Percentiles rank a stretch among this genome's conserved stretches.
phyloP scores from a whole-genome alignment of 2,888 invertebrate genomes.

The Drosophila prolongata region DNA sequence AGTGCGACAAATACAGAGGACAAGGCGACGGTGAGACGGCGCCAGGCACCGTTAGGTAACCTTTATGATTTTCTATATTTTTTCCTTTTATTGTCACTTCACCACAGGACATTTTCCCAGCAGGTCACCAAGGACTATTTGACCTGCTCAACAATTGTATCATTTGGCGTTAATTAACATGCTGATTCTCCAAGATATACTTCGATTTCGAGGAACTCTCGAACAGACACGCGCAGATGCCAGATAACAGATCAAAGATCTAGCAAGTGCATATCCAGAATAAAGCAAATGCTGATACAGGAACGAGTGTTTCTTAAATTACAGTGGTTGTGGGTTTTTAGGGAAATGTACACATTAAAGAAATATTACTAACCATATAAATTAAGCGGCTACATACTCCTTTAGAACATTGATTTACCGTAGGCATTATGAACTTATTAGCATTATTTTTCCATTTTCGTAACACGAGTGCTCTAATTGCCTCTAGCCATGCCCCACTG shows the following conservation, averaged over 20 bases:
- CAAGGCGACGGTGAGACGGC: slow-evolving; percentile 43
- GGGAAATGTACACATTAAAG: background rate
- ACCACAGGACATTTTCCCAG: slow-evolving; percentile 55
- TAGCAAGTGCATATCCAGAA: slow-evolving; percentile 20
- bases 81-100: slow-evolving; percentile 5
- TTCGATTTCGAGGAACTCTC: slow-evolving; percentile 61
- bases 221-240: slow-evolving; percentile 61
- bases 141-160: slow-evolving; percentile 48
- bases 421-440: too few relatives aligned
- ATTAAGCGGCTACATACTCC: too few relatives aligned
- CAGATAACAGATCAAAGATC: slow-evolving; percentile 18
- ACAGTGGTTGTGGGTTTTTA: slow-evolving; percentile 7
- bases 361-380: too few relatives aligned
- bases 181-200: slow-evolving; percentile 26
- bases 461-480: too few relatives aligned
- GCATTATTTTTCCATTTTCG: too few relatives aligned
- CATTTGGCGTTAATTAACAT: slow-evolving; percentile 71
- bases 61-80: slow-evolving; percentile 54
- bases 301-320: slow-evolving; percentile 1
- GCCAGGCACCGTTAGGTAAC: slow-evolving; percentile 64
- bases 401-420: too few relatives aligned
- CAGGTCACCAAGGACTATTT: slow-evolving; percentile 34
- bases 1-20: slow-evolving; percentile 9
- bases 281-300: slow-evolving; percentile 11
- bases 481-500: slow-evolving; percentile 16